A percentile compares a stretch with the other conserved stretches of the same genome.
These are phyloP conservation scores for Mactromeris polynyma DNA, from an alignment of 2,888 invertebrate species.

Conservation along the genomic window DNA sequence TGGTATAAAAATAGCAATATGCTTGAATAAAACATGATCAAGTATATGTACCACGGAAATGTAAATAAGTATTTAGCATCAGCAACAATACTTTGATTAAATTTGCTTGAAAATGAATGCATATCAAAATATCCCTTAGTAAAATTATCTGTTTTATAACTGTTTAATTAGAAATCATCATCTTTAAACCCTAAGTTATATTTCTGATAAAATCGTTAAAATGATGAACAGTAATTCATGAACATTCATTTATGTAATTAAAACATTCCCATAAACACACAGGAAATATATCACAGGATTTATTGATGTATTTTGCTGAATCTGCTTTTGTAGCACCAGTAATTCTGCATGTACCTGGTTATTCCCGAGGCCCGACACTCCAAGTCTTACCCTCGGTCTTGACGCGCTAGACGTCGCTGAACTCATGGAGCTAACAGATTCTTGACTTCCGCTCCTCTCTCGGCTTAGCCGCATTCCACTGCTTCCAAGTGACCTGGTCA, in stretches of 20 bases:
- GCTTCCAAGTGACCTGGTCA: conserved; percentile 76
- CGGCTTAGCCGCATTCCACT: conserved; percentile 79
- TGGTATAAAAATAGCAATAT: too few species aligned
- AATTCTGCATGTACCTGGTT: conserved; percentile 85
- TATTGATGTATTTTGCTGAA: conserved; percentile 12
- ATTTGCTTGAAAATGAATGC: too few species aligned
- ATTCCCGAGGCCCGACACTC: conserved; percentile 89
- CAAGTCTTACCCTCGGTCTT: conserved; percentile 92
- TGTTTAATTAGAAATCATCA: too few species aligned
- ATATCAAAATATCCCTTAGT: too few species aligned
- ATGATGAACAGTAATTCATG: not conserved
- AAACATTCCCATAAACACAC: not conserved
- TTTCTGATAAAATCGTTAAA: too few species aligned
- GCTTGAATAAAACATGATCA: too few species aligned
- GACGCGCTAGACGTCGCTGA: conserved; percentile 88
- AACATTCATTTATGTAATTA: not conserved
- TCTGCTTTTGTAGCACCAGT: conserved; percentile 66
- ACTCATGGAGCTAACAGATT: conserved; percentile 95
- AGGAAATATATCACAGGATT: conserved; percentile 29
- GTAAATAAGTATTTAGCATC: too few species aligned
- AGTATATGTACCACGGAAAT: too few species aligned
- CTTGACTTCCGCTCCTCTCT: conserved; percentile 89
- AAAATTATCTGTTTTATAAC: too few species aligned
- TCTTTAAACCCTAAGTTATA: too few species aligned
- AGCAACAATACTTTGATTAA: too few species aligned